Evolutionary conservation across 2,888 invertebrate genomes (phyloP).

Genomic region (Drosophila anomalipes): DNA sequence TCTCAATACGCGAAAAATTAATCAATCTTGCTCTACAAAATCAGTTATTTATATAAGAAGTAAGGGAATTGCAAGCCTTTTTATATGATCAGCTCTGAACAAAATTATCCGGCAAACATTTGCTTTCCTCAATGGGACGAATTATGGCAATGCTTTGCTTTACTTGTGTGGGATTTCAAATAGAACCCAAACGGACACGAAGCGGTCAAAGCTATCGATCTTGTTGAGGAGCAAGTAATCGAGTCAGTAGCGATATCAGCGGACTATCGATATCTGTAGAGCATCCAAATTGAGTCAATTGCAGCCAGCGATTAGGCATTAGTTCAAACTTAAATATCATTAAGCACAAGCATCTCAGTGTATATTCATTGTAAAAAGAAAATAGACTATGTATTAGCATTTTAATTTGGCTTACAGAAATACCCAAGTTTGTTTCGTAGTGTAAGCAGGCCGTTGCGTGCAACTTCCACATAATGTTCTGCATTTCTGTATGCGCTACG

Average conservation of each 20-base stretch:
- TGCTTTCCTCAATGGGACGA: no score
- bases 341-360: neutral
- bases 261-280: neutral
- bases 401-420: neutral
- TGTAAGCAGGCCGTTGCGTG: constrained; percentile 21
- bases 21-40: neutral
- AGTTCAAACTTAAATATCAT: neutral
- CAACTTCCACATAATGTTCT: neutral
- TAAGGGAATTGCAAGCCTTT: neutral
- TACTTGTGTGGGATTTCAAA: no score
- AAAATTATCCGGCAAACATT: neutral
- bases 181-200: neutral
- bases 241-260: neutral
- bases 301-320: neutral
- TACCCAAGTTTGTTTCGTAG: neutral
- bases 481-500: constrained; percentile 9
- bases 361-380: neutral
- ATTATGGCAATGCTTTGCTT: no score
- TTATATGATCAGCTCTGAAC: neutral
- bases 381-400: neutral
- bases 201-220: neutral
- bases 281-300: neutral
- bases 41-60: neutral
- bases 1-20: neutral
- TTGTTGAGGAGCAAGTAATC: neutral